Evolutionary conservation across 2,888 invertebrate genomes (phyloP), one percentile per base, ranked within the genome.

Genomic region (Drosophila anomalata): DNA sequence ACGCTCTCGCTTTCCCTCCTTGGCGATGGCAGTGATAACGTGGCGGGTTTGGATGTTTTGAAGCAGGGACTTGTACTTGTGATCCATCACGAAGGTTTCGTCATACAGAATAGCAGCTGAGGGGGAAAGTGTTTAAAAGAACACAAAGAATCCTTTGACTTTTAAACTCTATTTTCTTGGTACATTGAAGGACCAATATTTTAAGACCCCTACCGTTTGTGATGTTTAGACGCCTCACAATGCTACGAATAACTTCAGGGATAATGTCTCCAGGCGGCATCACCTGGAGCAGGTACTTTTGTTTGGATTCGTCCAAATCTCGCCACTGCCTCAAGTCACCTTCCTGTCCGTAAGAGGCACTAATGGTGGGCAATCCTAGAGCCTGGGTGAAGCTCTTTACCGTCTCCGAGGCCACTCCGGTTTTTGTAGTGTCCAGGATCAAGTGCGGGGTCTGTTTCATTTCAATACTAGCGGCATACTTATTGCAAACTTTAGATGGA

Each of bases 11-110:
- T 90, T 89, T 1, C 91, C 90, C 71, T 94, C 94, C 70, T 94
- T 94, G 76, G 94, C 93, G 65, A 93, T 93, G 36, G 93, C 93
- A 3, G 96, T 95, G 71, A 98, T 97, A 1, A 98, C 95, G 91
- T 98, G 98, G 9, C 98, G 94, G 0, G 97, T 96, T 6, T 97
- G 96, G 60, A 98, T 95, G 90, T 98, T 98, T 91, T 97, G 95
- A 39, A 98, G 93, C 8, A 98, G 92, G 9, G 97, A 96, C 91
- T 97, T 97, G 92, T 97, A 98, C 91, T 98, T 97, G 92, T 98
- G 97, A 88, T 97, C 97, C 96, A 98, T 97, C 11, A 97, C 96
- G 89, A 97, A 98, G 41, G 95, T 94, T 24, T 96, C 94, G 87
- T 99, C 98, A 90, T 96, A 98, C 48, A 99, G 93, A 52, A 99